A percentile compares a stretch with the other conserved stretches of the same genome.
Conservation (phyloP, 1,140 invertebrate species). For the Hypsibius dujardini region DNA sequence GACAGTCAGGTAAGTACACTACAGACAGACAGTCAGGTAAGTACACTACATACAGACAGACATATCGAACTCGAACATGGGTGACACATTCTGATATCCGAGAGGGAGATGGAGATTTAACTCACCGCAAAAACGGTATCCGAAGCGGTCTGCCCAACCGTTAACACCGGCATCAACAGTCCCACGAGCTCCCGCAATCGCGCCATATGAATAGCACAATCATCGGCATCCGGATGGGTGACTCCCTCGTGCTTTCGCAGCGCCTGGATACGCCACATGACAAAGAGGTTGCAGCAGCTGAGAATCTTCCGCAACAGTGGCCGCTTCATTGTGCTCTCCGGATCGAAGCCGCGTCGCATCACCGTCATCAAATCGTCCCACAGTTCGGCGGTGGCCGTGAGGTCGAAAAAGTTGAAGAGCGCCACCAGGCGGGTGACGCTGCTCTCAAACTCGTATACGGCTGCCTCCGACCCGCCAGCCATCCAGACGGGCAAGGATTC, state of each 20-base stretch:
- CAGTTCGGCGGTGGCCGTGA: not conserved
- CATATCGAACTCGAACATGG: too few species aligned
- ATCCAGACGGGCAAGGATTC: not conserved
- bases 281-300: not conserved
- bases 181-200: not conserved
- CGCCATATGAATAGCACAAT: not conserved
- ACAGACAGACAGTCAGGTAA: too few species aligned
- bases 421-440: not conserved
- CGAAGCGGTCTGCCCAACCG: not conserved
- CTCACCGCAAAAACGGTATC: not conserved
- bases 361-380: not conserved
- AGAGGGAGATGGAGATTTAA: not conserved
- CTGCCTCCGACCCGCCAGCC: not conserved
- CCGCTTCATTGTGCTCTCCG: not conserved
- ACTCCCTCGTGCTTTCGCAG: not conserved
- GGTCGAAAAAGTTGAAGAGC: not conserved
- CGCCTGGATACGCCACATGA: not conserved
- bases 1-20: too few species aligned
- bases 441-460: not conserved
- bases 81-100: too few species aligned
- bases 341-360: too few species aligned
- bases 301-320: not conserved
- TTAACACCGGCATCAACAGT: not conserved
- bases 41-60: too few species aligned
- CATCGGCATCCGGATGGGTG: not conserved